Evolutionary conservation across 2,113 vertebrate genomes (phyloP), one percentile per base, ranked within the genome.

Genomic region (Eptatretus burgeri): DNA sequence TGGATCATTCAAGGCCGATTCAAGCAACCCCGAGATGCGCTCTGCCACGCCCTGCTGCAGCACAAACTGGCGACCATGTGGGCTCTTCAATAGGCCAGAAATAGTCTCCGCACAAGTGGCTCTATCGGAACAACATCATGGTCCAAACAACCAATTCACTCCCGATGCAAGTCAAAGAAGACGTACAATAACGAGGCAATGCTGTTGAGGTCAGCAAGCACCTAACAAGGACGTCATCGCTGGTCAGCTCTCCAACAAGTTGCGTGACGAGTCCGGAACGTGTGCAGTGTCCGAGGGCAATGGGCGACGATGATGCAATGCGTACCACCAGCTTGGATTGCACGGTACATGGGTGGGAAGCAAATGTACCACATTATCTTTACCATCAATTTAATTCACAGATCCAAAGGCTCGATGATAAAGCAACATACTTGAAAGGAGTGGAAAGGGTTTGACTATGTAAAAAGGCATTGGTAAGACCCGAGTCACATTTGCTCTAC

Each of bases 81-180:
- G 74, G 49, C 75, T 82, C 18, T 73, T 71, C 9, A 84, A 84
- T 51, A 98, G 71, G 1, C 70, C 72, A 0, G 83, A 91, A 69
- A 95, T 78, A 84, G 85, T 95, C 75, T 95, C 87, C 64, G 85
- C 77, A 19, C 85, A 81, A 0, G 87, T 88, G 13, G 79, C 82
- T 72, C 91, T 98, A 69, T 11, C 73, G 70, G 10, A 67, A 1
- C 71, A 1, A 67, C 1, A 19, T 51, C n/a, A 62, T 66, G 1
- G 5, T 2, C 12, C 7, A 49, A 2, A 2, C 0, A 19, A 5
- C 16, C 11, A 9, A 10, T 19, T 19, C 53, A 19, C 53, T 16
- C 16, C 19, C 8, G 53, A 60, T 19, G 53, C 16, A 19, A 19
- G 53, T 60, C 16, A n/a, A 18, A 60, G 53, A 16, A 4, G 53